phyloP scores from a whole-genome alignment of 2,113 vertebrate species.

The Anhinga anhinga region DNA sequence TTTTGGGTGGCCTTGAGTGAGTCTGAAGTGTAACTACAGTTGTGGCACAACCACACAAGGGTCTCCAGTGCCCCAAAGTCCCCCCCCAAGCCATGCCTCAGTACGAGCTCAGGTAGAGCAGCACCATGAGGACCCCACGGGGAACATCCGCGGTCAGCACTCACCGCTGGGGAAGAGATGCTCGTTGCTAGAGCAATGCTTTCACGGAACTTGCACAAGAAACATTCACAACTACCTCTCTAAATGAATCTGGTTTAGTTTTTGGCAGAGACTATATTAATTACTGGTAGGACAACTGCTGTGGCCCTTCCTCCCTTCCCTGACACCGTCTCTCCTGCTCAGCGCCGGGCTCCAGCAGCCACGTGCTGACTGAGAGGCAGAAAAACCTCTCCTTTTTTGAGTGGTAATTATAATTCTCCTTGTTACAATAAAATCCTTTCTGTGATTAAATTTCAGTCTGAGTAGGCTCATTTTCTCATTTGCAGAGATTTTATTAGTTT shows the following conservation, averaged over 20 bases:
- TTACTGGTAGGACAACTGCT: neutral
- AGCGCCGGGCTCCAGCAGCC: neutral
- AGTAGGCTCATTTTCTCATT: constrained; percentile 57
- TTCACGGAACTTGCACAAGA: neutral
- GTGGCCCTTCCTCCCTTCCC: neutral
- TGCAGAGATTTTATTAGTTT: constrained; percentile 50
- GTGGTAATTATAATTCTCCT: constrained; percentile 32
- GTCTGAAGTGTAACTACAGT: neutral
- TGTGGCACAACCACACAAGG: neutral
- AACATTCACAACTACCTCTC: neutral
- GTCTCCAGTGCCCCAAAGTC: neutral
- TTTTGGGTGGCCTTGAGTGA: neutral
- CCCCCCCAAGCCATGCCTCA: rapidly evolving
- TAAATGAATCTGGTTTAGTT: neutral
- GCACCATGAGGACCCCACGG: rapidly evolving
- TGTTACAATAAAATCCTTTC: constrained; percentile 39
- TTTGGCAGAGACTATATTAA: neutral
- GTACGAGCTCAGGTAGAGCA: rapidly evolving
- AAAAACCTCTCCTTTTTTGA: neutral
- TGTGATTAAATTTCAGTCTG: constrained; percentile 57
- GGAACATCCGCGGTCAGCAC: rapidly evolving
- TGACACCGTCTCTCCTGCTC: neutral
- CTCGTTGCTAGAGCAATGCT: neutral
- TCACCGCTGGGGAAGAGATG: rapidly evolving
- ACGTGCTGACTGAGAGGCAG: rapidly evolving